Conservation (phyloP, 2,888 invertebrate species). For the Frankliniella intonsa region DNA sequence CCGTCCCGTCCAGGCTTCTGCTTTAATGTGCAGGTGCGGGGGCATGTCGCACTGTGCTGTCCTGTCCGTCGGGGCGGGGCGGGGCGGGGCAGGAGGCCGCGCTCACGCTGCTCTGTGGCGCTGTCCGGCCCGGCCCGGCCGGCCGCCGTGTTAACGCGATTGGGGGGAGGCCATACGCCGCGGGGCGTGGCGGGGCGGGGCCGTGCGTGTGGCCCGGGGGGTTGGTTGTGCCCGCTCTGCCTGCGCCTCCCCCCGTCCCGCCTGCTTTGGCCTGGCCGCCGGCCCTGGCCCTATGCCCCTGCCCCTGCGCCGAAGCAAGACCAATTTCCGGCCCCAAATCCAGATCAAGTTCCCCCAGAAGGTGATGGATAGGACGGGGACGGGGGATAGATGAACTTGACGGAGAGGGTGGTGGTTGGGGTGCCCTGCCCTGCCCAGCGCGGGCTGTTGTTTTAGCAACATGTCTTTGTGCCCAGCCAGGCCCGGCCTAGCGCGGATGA, state of each 20-base stretch:
- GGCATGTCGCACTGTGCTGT: too few species aligned
- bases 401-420: background rate
- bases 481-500: background rate
- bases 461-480: background rate
- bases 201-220: background rate
- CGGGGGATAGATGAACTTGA: background rate
- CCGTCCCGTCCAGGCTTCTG: too few species aligned
- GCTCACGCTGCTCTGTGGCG: background rate
- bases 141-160: background rate
- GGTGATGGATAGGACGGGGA: too few species aligned
- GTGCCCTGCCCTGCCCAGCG: background rate
- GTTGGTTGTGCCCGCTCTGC: too few species aligned
- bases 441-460: background rate
- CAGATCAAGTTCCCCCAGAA: background rate
- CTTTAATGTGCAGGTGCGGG: too few species aligned
- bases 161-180: background rate
- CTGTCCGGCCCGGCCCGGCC: too few species aligned
- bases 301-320: background rate
- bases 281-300: background rate
- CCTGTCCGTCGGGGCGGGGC: background rate
- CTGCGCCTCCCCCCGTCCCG: too few species aligned
- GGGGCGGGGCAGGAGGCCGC: background rate
- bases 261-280: background rate
- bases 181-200: background rate
- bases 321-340: background rate